phyloP scores from a whole-genome alignment of 92 coral and sea anemone genomes.

The Actinernus sp. region DNA sequence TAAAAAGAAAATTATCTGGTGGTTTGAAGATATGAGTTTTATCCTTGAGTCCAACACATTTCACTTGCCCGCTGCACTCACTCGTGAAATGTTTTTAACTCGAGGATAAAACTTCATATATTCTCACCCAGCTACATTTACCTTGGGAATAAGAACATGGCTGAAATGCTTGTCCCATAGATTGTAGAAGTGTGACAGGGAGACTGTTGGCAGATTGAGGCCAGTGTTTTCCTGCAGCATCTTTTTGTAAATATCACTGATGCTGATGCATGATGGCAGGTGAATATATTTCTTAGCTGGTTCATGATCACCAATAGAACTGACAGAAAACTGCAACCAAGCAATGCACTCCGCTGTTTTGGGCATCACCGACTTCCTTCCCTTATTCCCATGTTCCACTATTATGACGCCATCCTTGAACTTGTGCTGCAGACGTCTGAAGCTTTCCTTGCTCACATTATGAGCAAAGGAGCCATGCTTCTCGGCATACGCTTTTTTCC shows the following conservation, averaged over 20 bases:
- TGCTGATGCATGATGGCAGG: slow-evolving; percentile 54
- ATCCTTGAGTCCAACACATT: too few species aligned
- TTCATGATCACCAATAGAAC: slow-evolving; percentile 44
- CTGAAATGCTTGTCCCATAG: slow-evolving; percentile 36
- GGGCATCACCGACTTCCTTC: slow-evolving; percentile 5
- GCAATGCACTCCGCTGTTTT: slow-evolving; percentile 52
- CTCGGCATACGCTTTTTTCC: slow-evolving; percentile 39
- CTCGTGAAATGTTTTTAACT: too few species aligned
- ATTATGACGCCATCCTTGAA: slow-evolving; percentile 22
- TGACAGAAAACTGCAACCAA: slow-evolving; percentile 41
- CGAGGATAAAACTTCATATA: too few species aligned
- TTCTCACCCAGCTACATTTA: too few species aligned
- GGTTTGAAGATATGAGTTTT: too few species aligned
- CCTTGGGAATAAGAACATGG: slow-evolving; percentile 51
- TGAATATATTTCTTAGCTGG: slow-evolving; percentile 46
- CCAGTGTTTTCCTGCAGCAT: slow-evolving; percentile 28
- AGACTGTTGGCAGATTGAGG: slow-evolving; percentile 20
- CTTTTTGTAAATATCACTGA: slow-evolving; percentile 18
- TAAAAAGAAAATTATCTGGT: too few species aligned
- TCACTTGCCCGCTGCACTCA: too few species aligned
- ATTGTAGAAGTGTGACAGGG: slow-evolving; percentile 35
- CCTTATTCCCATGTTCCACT: slow-evolving; percentile 38
- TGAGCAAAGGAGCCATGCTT: slow-evolving; percentile 43
- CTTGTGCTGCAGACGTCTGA: slow-evolving; percentile 15
- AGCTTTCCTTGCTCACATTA: slow-evolving; percentile 15